A percentile compares a stretch with the other conserved stretches of the same genome.
Evolutionary conservation across 2,797 vertebrate species (phyloP).

Genomic region (Brachyalestes nurse): DNA sequence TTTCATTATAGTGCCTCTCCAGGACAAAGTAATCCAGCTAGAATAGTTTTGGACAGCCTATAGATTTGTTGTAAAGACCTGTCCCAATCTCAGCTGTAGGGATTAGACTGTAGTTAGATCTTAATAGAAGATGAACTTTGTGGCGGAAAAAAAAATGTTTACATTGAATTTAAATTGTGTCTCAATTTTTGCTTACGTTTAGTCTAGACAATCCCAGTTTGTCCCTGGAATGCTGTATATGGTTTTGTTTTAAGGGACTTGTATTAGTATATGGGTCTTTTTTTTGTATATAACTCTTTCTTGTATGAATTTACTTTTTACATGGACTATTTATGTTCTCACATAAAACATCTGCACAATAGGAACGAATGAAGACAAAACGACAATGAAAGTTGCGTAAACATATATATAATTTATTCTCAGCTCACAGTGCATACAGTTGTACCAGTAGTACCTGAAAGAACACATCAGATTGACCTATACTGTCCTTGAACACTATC

Average conservation of each 20-base stretch:
- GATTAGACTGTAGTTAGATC: not conserved
- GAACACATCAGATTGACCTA: constrained; percentile 69
- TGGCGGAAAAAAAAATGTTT: not conserved
- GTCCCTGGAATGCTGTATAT: not conserved
- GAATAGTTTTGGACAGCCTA: not conserved
- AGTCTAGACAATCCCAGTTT: constrained; percentile 7
- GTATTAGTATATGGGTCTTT: not conserved
- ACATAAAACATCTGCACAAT: not conserved
- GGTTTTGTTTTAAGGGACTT: not conserved
- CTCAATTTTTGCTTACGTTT: not conserved
- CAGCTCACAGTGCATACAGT: constrained; percentile 79
- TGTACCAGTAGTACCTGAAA: constrained; percentile 70
- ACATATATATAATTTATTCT: constrained; percentile 75
- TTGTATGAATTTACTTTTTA: not conserved
- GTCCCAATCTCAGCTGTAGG: not conserved
- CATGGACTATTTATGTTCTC: not conserved
- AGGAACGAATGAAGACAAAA: constrained; percentile 21
- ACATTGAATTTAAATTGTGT: not conserved
- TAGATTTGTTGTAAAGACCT: not conserved
- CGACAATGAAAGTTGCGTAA: constrained; percentile 30
- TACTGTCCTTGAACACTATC: constrained; percentile 60
- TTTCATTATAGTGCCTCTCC: not conserved
- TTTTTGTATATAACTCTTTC: not conserved
- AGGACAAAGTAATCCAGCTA: not conserved
- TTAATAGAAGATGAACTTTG: not conserved